Base-by-base conservation (phyloP, 1,140 invertebrate genomes). In the Orussus abietinus region DNA sequence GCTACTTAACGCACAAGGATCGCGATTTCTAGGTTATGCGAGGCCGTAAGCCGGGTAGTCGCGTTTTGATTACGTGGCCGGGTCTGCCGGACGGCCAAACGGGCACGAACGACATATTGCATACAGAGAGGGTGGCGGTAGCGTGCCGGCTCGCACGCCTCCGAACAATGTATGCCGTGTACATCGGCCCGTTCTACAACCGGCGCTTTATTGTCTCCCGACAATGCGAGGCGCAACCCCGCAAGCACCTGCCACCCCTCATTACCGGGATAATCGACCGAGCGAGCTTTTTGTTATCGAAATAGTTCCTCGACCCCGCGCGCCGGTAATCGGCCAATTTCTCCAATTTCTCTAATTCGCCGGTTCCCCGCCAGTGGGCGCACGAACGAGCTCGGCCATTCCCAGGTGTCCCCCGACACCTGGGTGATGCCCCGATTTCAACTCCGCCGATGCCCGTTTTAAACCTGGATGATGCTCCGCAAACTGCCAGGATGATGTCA, bases 191-290 rank as follows among this genome's bases (percentile, higher is more conserved):
- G 34, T 7, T n/a, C 15, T 33, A 33, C 31, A 33, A 14, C 31
- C 10, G 31, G n/a, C 10, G 13, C 13, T n/a, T n/a, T 14, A 36
- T 36, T 36, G 34, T 36, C 34, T 36, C 18, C 13, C 21, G 18
- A 36, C 34, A 36, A 36, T 42, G 45, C 46, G 33, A 47, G 31
- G 42, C 42, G 19, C 51, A 36, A 32, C 43, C 53, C 34, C 35
- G 39, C 49, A 51, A 56, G 61, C 65, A 66, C 65, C 68, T 66
- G 64, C 55, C 55, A 53, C 51, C 47, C 45, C 47, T 63, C 49
- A 64, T 66, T 68, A 66, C 58, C 51, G 35, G 46, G 45, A 64
- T 63, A 66, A 66, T 66, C 61, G 45, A n/a, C n/a, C 21, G 12
- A 36, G 13, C 47, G 38, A 59, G 52, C 54, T 60, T 65, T 62